phyloP scores from a whole-genome alignment of 2,113 vertebrate genomes.

The Aptenodytes forsteri region DNA sequence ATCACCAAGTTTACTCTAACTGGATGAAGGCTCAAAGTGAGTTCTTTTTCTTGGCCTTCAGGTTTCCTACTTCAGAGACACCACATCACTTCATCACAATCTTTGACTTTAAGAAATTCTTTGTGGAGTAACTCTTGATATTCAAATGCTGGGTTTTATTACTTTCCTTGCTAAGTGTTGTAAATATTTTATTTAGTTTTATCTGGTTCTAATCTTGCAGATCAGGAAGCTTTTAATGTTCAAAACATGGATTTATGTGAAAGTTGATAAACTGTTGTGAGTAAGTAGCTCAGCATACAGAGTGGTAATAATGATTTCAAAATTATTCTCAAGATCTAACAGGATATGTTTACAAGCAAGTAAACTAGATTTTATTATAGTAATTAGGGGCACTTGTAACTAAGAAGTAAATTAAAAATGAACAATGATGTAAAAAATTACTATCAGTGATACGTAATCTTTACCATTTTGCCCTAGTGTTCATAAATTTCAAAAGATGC shows the following conservation, averaged over 20 bases:
- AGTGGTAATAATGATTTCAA: background rate
- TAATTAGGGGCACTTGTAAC: background rate
- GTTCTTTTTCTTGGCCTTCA: background rate
- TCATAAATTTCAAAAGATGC: background rate
- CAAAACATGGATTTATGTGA: background rate
- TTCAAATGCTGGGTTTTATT: background rate
- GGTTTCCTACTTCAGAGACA: background rate
- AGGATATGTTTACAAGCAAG: background rate
- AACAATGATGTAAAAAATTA: background rate
- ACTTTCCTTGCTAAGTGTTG: background rate
- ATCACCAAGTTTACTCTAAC: background rate
- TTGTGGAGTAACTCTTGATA: background rate
- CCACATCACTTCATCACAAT: background rate
- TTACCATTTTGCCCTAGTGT: background rate
- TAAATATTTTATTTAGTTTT: background rate
- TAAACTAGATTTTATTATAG: background rate
- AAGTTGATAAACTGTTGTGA: background rate
- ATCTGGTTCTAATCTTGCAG: background rate
- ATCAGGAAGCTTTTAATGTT: background rate
- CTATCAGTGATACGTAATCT: background rate
- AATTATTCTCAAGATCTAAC: background rate
- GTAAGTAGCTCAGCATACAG: background rate
- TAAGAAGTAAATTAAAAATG: background rate
- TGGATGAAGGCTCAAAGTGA: background rate
- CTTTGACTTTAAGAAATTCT: background rate